These are phyloP conservation scores for Junonia oenone DNA, from an alignment of 2,888 invertebrate genomes.

Conservation along the genomic window DNA sequence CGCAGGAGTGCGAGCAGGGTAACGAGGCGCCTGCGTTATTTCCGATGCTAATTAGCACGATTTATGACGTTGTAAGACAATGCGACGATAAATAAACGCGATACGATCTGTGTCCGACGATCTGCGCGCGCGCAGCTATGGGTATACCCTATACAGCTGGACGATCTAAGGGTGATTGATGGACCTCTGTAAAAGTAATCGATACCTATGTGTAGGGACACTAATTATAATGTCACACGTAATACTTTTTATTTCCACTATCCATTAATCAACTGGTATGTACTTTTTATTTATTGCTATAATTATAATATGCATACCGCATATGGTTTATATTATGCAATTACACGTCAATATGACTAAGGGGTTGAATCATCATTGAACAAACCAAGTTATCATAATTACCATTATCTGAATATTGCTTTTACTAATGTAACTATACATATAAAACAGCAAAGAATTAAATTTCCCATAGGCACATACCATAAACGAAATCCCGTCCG, in stretches of 20 bases:
- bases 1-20: slow-evolving; percentile 2
- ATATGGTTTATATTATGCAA: not conserved
- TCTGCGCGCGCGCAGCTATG: not conserved
- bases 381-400: not conserved
- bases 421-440: not conserved
- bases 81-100: slow-evolving; percentile 34
- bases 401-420: not conserved
- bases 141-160: not conserved
- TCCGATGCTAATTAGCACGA: slow-evolving; percentile 33
- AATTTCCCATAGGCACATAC: slow-evolving; percentile 36
- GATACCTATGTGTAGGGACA: not conserved
- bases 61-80: slow-evolving; percentile 33
- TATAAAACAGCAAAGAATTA: not conserved
- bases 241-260: not conserved
- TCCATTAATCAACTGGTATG: too few relatives aligned
- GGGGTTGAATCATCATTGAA: not conserved
- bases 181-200: not conserved
- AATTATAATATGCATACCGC: not conserved
- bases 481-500: slow-evolving; percentile 53
- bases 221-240: not conserved
- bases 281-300: too few relatives aligned
- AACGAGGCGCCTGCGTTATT: slow-evolving; percentile 14
- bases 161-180: not conserved
- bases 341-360: not conserved
- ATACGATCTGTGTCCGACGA: slow-evolving; percentile 22